Percentiles rank a stretch among this genome's conserved stretches.
phyloP scores from a whole-genome alignment of 2,888 invertebrate genomes.

The Leucophora obtusa region DNA sequence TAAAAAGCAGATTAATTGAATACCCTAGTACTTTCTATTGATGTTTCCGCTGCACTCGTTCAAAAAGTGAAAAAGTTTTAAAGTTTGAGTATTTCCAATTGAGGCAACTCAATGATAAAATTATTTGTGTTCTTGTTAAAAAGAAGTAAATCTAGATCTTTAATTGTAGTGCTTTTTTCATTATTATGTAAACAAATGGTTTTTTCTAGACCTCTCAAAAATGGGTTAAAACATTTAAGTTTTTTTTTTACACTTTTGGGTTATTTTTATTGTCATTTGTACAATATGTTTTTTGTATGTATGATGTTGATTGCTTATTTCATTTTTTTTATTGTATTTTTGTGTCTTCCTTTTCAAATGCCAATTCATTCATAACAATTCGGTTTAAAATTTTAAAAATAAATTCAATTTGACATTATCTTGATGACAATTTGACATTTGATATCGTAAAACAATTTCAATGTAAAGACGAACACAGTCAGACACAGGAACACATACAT shows the following conservation, averaged over 20 bases:
- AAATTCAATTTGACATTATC: conserved; percentile 65
- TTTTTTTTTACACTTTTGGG: neutral
- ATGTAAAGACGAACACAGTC: conserved; percentile 16
- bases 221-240: neutral
- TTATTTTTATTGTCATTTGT: conserved; percentile 29
- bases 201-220: neutral
- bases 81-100: too few relatives aligned
- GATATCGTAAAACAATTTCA: conserved; percentile 63
- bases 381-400: conserved; percentile 50
- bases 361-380: conserved; percentile 51
- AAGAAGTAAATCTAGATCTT: too few relatives aligned
- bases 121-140: too few relatives aligned
- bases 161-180: too few relatives aligned
- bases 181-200: too few relatives aligned
- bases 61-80: too few relatives aligned
- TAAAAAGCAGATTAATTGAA: too few relatives aligned
- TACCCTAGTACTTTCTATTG: too few relatives aligned
- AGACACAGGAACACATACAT: conserved; percentile 5
- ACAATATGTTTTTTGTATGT: conserved; percentile 19
- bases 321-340: neutral
- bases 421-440: conserved; percentile 63
- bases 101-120: too few relatives aligned
- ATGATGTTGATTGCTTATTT: conserved; percentile 42
- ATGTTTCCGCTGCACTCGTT: too few relatives aligned
- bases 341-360: conserved; percentile 21